Conservation (phyloP, 35 echinoderm and acorn worm genomes). For the Heliocidaris erythrogramma region DNA sequence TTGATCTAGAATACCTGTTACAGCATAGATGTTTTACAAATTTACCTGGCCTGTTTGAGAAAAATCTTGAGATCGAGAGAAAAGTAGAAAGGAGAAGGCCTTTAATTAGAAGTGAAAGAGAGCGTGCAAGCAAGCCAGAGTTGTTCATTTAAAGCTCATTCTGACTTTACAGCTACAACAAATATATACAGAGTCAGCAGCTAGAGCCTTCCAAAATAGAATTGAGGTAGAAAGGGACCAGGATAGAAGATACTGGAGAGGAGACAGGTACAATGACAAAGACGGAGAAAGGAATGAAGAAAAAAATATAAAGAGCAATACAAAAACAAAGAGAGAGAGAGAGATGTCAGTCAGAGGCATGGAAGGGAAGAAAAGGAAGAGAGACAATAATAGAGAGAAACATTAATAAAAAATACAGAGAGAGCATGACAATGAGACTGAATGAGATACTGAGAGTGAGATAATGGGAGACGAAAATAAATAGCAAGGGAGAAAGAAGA, state of each 20-base stretch:
- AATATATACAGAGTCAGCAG: constrained; percentile 2
- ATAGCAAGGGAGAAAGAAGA: neutral
- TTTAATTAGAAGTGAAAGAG: neutral
- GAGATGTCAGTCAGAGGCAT: too few relatives aligned
- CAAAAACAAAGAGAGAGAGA: too few relatives aligned
- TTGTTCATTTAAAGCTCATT: neutral
- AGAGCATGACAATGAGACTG: too few relatives aligned
- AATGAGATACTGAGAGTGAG: too few relatives aligned
- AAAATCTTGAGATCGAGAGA: neutral
- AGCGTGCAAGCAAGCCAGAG: neutral
- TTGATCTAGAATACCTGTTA: neutral
- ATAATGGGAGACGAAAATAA: neutral
- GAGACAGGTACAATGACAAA: too few relatives aligned
- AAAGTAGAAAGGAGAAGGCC: neutral
- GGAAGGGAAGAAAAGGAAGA: too few relatives aligned
- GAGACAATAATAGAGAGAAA: too few relatives aligned
- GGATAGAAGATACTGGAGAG: too few relatives aligned
- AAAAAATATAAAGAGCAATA: too few relatives aligned
- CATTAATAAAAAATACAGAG: too few relatives aligned
- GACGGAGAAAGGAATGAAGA: too few relatives aligned
- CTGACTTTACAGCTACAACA: constrained; percentile 3
- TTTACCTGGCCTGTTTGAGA: neutral
- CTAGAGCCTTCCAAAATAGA: neutral
- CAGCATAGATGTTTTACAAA: neutral
- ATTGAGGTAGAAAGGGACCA: neutral